Evolutionary conservation across 2,113 vertebrate species (phyloP).

Genomic region (Dryoscopus gambensis): DNA sequence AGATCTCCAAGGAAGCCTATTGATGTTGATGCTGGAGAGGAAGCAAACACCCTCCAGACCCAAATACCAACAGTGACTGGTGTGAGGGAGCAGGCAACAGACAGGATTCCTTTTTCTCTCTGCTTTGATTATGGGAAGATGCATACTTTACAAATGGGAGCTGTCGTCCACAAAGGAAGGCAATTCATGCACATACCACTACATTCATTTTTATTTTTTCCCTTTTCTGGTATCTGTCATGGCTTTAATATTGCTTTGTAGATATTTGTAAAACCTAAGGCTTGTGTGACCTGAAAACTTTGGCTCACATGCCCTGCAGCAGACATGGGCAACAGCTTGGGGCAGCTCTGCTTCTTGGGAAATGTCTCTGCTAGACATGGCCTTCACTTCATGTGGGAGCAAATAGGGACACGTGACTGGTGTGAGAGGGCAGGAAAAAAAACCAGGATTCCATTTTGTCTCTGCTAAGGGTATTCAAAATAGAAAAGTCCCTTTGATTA

Average conservation of each 20-base stretch:
- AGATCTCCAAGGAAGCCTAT: background rate
- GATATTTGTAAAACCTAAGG: too few relatives aligned
- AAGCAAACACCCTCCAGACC: background rate
- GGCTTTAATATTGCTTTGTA: background rate
- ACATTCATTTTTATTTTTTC: background rate
- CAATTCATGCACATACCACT: background rate
- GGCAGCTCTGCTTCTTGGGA: background rate
- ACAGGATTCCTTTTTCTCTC: background rate
- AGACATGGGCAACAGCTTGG: background rate
- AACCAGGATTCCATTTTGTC: too few relatives aligned
- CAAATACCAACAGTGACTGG: background rate
- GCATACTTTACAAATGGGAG: background rate
- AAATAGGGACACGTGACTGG: background rate
- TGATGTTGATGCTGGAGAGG: background rate
- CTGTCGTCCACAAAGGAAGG: background rate
- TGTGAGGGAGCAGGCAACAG: background rate
- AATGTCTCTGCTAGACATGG: background rate
- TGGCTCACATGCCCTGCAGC: background rate
- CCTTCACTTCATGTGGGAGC: rapidly evolving
- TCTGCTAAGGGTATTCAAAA: too few relatives aligned
- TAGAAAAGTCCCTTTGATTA: too few relatives aligned
- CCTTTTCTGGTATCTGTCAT: background rate
- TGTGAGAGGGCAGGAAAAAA: too few relatives aligned
- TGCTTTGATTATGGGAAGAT: background rate
- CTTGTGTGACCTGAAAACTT: background rate